Percentiles rank a stretch among this genome's conserved stretches.
phyloP scores from a whole-genome alignment of 1,140 invertebrate species.

The Nixonia krombeini region DNA sequence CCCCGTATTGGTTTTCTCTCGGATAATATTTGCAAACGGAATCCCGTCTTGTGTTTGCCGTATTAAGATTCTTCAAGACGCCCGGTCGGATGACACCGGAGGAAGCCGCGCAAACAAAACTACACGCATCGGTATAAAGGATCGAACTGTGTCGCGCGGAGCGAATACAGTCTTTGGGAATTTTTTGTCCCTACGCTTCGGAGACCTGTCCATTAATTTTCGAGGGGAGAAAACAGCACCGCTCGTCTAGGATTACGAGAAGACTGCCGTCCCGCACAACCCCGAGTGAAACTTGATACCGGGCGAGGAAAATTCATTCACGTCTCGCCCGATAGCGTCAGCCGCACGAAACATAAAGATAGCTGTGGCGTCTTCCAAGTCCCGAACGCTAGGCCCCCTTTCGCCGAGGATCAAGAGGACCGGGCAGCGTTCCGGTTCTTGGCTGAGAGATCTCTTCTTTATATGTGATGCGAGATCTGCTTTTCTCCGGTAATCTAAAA shows the following conservation, averaged over 20 bases:
- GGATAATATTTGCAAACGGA: no score
- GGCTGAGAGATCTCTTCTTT: constrained; percentile 24
- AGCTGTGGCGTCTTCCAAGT: constrained; percentile 12
- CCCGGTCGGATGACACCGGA: constrained; percentile 1
- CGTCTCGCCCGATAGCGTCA: constrained; percentile 10
- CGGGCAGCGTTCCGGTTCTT: constrained; percentile 2
- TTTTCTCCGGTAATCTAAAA: constrained; percentile 35
- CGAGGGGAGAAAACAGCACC: constrained; percentile 52
- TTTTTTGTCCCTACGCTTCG: constrained; percentile 22
- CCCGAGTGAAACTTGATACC: constrained; percentile 58
- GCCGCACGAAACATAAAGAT: constrained; percentile 23
- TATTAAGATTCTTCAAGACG: constrained; percentile 2
- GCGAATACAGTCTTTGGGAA: neutral
- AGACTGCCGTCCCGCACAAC: constrained; percentile 38
- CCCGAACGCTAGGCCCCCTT: constrained; percentile 14
- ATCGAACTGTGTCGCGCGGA: constrained; percentile 14
- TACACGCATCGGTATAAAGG: constrained; percentile 14
- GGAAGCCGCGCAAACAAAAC: constrained; percentile 17
- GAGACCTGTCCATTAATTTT: constrained; percentile 60
- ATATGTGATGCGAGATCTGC: constrained; percentile 26
- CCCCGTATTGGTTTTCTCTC: no score
- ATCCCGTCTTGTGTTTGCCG: no score
- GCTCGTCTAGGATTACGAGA: constrained; percentile 57
- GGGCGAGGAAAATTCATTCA: constrained; percentile 35
- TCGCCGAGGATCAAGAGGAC: neutral